Evolutionary conservation across 2,113 vertebrate genomes (phyloP).

Genomic region (Chamaetylas fuelleborni): DNA sequence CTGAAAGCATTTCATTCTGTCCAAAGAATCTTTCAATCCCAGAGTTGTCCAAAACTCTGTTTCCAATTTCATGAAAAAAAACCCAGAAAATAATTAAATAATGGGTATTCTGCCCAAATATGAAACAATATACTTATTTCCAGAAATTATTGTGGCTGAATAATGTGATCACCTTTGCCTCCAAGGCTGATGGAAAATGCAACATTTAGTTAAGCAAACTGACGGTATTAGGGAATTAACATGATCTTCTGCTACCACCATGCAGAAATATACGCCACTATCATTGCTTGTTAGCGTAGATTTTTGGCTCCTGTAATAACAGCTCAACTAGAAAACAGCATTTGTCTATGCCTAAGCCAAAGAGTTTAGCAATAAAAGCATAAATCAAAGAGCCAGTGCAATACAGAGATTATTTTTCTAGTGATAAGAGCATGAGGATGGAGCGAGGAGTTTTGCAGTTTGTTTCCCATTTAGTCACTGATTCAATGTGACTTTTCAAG

Average conservation of each 20-base stretch:
- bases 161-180: background rate
- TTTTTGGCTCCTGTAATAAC: conserved; percentile 1
- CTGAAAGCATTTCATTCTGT: background rate
- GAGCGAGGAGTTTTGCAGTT: background rate
- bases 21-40: background rate
- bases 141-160: background rate
- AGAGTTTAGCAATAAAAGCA: conserved; percentile 26
- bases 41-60: background rate
- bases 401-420: background rate
- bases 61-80: background rate
- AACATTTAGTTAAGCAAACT: background rate
- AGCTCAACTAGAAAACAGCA: background rate
- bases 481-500: background rate
- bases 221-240: background rate
- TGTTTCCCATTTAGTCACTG: background rate
- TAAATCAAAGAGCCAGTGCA: background rate
- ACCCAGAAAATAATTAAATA: background rate
- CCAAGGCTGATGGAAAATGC: background rate
- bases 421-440: background rate
- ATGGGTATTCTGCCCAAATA: background rate
- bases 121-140: background rate
- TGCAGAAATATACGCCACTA: background rate
- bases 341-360: background rate
- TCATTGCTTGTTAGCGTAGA: rapidly evolving
- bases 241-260: background rate